These are phyloP conservation scores for Drosophila auraria DNA, from an alignment of 1,140 invertebrate genomes.

Conservation along the genomic window DNA sequence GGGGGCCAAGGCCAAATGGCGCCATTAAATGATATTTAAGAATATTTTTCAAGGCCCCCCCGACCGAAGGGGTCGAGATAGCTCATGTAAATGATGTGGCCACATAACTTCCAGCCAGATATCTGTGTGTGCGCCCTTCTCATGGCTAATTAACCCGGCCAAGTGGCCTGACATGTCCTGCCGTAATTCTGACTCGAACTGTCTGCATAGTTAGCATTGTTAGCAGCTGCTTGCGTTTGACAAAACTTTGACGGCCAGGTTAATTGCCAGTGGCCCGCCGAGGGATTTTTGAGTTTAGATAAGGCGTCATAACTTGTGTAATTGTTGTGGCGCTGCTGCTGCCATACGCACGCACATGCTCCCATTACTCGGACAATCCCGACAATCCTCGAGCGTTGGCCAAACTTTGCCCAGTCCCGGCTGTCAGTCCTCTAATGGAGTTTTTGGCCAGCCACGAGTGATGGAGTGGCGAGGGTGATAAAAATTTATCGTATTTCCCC, in stretches of 20 bases:
- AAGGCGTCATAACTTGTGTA: slow-evolving; percentile 66
- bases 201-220: slow-evolving; percentile 65
- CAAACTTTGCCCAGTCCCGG: slow-evolving; percentile 26
- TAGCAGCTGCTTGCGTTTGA: slow-evolving; percentile 51
- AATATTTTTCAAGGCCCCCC: slow-evolving; percentile 46
- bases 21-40: slow-evolving; percentile 54
- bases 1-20: slow-evolving; percentile 40
- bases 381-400: slow-evolving; percentile 23
- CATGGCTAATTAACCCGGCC: slow-evolving; percentile 66
- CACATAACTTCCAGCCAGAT: slow-evolving; percentile 34
- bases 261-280: slow-evolving; percentile 48
- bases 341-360: slow-evolving; percentile 46
- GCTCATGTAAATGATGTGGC: slow-evolving; percentile 62
- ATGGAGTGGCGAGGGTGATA: slow-evolving; percentile 36
- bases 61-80: background rate
- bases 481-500: slow-evolving; percentile 63
- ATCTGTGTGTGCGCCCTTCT: slow-evolving; percentile 45
- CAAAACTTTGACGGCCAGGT: slow-evolving; percentile 59
- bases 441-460: slow-evolving; percentile 27
- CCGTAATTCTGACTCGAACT: slow-evolving; percentile 57
- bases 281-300: slow-evolving; percentile 65
- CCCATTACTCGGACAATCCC: background rate
- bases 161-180: slow-evolving; percentile 54
- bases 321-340: slow-evolving; percentile 49
- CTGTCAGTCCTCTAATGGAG: slow-evolving; percentile 58